Evolutionary conservation across 2,113 vertebrate genomes (phyloP), one percentile per base, ranked within the genome.

Genomic region (Abramis brama): DNA sequence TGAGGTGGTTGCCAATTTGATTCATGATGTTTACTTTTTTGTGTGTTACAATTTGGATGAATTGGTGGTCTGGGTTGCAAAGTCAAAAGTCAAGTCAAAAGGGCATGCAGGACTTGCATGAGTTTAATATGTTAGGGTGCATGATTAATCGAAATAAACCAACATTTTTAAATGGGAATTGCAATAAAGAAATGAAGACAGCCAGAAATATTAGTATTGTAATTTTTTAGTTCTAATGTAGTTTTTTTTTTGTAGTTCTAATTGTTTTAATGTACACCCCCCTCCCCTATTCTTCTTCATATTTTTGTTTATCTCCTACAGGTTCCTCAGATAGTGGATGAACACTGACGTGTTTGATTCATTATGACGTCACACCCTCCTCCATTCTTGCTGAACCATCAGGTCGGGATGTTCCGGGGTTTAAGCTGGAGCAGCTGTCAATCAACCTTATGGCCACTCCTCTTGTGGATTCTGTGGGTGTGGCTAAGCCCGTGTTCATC

Each of bases 321-420:
- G 93, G 88, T 91, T 82, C 86, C 85, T 82, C 39, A 62, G 77
- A 87, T 82, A 92, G 90, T 90, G 88, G 91, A 92, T 94, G 91
- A 92, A 83, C 43, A 68, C 50, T 76, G 62, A 70, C 25, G 55
- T 82, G 79, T 85, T 90, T 90, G 85, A 25, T 3, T 86, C 89
- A 91, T 23, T 45, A 94, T 94, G 94, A 90, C 89, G 84, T 86
- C 89, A 87, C 87, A 89, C 86, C 84, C 59, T 33, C 52, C 82
- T 36, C 66, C 27, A 1, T 50, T 36, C 19, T 55, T 80, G 74
- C n/a, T 83, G 52, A 17, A 62, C 23, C 75, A 66, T 77, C 85
- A 74, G 52, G 50, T 71, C 9, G 7, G 76, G 80, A 68, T 21
- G 33, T 21, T 83, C n/a, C 60, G 75, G 25, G 43, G 68, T n/a